Evolutionary conservation across 2,113 vertebrate genomes (phyloP).

Genomic region (Hoplias malabaricus): DNA sequence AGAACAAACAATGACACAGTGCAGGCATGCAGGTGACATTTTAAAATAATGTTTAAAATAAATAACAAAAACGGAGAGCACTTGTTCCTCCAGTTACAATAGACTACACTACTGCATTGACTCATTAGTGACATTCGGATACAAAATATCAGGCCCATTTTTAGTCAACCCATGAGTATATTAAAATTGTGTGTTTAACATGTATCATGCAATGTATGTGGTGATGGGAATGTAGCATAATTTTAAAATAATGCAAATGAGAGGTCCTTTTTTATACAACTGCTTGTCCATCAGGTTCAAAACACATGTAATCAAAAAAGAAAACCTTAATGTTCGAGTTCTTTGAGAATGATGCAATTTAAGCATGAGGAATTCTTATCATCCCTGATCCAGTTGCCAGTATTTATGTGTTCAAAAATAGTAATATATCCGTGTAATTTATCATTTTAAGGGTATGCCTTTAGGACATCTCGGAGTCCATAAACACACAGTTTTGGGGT

Average conservation of each 20-base stretch:
- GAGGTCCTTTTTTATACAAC: neutral
- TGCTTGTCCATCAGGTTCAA: neutral
- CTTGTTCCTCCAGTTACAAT: too few relatives aligned
- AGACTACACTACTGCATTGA: neutral
- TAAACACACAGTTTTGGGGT: neutral
- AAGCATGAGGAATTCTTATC: neutral
- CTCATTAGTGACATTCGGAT: neutral
- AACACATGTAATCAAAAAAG: too few relatives aligned
- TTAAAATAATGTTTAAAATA: too few relatives aligned
- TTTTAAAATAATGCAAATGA: neutral
- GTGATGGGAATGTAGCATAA: neutral
- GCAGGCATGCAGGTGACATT: too few relatives aligned
- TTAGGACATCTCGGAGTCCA: neutral
- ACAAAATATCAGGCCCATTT: neutral
- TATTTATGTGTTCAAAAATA: neutral
- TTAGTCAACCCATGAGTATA: neutral
- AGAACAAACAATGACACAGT: too few relatives aligned
- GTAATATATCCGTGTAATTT: constrained; percentile 50
- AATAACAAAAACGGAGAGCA: too few relatives aligned
- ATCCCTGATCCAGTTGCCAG: neutral
- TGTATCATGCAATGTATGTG: neutral
- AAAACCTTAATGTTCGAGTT: neutral
- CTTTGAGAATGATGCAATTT: neutral
- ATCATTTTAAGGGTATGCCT: constrained; percentile 15
- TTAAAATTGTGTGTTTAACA: neutral